Evolutionary conservation across 2,113 vertebrate species (phyloP).

Genomic region (Scortum barcoo): DNA sequence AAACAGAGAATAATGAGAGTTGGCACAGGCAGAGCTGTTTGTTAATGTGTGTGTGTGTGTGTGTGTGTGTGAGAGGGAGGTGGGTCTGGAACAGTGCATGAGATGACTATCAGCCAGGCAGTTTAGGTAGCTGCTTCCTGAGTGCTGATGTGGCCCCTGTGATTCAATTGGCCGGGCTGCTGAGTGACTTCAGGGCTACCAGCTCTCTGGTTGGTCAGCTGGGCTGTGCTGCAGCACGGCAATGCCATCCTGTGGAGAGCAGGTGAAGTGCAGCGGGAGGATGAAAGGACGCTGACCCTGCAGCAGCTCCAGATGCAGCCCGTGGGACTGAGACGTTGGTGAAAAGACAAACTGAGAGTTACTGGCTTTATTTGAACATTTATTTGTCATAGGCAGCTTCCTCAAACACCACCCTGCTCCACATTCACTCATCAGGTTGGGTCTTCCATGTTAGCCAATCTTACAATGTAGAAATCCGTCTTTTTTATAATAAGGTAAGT

Average conservation of each 20-base stretch:
- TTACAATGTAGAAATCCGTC: neutral
- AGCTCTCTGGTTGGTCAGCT: slow-evolving; percentile 57
- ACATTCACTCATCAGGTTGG: slow-evolving; percentile 1
- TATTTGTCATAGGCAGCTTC: neutral
- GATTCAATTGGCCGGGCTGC: slow-evolving; percentile 62
- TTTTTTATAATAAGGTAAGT: neutral
- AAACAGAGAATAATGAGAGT: slow-evolving; percentile 63
- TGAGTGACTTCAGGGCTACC: slow-evolving; percentile 61
- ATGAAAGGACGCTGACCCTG: neutral
- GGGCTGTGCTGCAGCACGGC: slow-evolving; percentile 62
- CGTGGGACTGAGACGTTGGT: neutral
- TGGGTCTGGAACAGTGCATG: slow-evolving; percentile 27
- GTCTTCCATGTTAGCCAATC: neutral
- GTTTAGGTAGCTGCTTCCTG: slow-evolving; percentile 78
- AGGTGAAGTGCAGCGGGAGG: slow-evolving; percentile 21
- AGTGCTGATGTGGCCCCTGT: slow-evolving; percentile 75
- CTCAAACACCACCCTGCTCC: neutral
- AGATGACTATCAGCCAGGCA: slow-evolving; percentile 72
- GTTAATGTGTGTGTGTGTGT: slow-evolving; percentile 41
- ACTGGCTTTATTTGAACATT: neutral
- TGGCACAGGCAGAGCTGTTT: slow-evolving; percentile 47
- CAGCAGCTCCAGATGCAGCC: slow-evolving; percentile 22
- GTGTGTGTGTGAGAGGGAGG: slow-evolving; percentile 20
- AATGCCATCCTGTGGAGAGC: slow-evolving; percentile 77
- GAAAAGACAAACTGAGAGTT: neutral